These are phyloP conservation scores for Halictus rubicundus DNA, from an alignment of 1,140 invertebrate genomes.

Conservation along the genomic window DNA sequence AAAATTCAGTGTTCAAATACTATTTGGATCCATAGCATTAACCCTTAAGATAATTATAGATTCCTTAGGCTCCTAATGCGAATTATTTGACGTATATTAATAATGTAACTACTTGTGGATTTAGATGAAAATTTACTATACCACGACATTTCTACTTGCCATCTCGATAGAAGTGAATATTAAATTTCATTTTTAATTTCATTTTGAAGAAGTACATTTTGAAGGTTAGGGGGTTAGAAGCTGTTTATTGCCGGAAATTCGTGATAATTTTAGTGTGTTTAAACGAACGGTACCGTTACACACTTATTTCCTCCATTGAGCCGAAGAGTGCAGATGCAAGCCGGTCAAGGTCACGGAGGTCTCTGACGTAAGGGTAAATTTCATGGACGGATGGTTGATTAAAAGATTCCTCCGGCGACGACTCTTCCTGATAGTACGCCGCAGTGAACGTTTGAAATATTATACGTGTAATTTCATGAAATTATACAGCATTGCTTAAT, in stretches of 20 bases:
- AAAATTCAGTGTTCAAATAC: too few relatives aligned
- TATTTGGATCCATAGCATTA: too few relatives aligned
- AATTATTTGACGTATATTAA: too few relatives aligned
- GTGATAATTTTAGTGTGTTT: not conserved
- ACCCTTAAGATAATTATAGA: too few relatives aligned
- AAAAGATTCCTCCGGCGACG: conserved; percentile 24
- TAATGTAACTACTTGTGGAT: too few relatives aligned
- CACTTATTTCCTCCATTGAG: conserved; percentile 1
- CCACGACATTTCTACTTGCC: too few relatives aligned
- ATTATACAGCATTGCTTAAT: not conserved
- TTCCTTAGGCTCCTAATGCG: too few relatives aligned
- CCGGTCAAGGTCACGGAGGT: conserved; percentile 29
- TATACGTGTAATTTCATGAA: not conserved
- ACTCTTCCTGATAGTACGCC: not conserved
- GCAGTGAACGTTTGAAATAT: too few relatives aligned
- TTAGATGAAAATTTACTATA: too few relatives aligned
- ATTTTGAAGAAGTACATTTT: too few relatives aligned
- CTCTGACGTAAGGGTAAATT: conserved; percentile 16
- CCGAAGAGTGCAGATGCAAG: conserved; percentile 9
- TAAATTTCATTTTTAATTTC: too few relatives aligned
- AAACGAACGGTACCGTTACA: conserved; percentile 22
- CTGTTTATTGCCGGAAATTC: not conserved
- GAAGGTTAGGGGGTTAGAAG: not conserved
- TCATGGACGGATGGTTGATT: conserved; percentile 15
- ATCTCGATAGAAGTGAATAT: too few relatives aligned